phyloP scores from a whole-genome alignment of 2,888 invertebrate genomes.

The Mythimna albipuncta region DNA sequence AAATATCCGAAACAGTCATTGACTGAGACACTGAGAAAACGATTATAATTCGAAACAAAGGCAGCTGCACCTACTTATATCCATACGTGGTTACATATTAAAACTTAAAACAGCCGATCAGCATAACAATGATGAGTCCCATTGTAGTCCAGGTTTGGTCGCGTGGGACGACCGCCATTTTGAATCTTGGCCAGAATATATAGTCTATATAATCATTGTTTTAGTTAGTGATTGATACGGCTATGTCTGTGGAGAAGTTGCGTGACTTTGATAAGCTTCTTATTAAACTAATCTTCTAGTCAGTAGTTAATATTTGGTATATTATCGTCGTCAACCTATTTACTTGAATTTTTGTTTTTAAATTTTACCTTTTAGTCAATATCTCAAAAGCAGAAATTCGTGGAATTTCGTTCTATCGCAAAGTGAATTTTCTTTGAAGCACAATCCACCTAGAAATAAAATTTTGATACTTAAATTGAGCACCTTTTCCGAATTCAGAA shows the following conservation, averaged over 20 bases:
- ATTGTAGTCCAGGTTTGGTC: conserved; percentile 58
- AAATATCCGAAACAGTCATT: conserved; percentile 3
- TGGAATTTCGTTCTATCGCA: no score
- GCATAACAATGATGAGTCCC: conserved; percentile 56
- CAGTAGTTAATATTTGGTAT: no score
- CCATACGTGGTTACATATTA: conserved; percentile 29
- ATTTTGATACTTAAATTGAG: not conserved
- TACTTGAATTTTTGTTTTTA: not conserved
- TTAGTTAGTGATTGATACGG: conserved; percentile 33
- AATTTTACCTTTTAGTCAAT: not conserved
- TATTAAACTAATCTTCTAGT: no score
- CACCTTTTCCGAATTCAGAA: not conserved
- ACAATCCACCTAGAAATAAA: not conserved
- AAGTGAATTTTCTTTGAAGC: not conserved
- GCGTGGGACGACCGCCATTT: conserved; percentile 51
- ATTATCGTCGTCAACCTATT: no score
- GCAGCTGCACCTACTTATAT: conserved; percentile 32
- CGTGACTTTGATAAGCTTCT: not conserved
- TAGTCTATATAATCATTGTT: conserved; percentile 48
- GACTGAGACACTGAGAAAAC: not conserved
- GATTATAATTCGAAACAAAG: conserved; percentile 40
- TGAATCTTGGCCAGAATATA: conserved; percentile 51
- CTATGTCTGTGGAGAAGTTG: not conserved
- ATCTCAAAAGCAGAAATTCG: not conserved
- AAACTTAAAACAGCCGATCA: conserved; percentile 37